These are phyloP conservation scores for Sphecodes monilicornis DNA, from an alignment of 2,888 invertebrate species.

Conservation along the genomic window DNA sequence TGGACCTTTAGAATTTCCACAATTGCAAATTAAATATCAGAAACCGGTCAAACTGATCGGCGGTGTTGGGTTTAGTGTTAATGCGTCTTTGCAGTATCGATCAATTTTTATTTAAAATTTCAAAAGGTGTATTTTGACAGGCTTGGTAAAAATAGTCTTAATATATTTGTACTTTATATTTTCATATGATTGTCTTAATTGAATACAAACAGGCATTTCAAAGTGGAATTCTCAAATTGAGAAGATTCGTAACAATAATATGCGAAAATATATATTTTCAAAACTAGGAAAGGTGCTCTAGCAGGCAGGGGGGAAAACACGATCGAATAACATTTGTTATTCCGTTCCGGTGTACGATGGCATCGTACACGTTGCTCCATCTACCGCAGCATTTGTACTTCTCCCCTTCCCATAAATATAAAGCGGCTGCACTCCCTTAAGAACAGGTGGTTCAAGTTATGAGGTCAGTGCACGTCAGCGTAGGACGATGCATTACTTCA, in stretches of 20 bases:
- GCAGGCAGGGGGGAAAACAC: neutral
- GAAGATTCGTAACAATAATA: neutral
- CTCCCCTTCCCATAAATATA: constrained; percentile 40
- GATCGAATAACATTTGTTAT: constrained; percentile 33
- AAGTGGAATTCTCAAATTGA: neutral
- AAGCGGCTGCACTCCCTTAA: constrained; percentile 20
- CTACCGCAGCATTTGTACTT: constrained; percentile 33
- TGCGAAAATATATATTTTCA: neutral
- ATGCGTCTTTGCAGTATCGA: too few relatives aligned
- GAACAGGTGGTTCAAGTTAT: constrained; percentile 44
- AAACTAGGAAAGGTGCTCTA: neutral
- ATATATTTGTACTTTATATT: too few relatives aligned
- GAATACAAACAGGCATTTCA: too few relatives aligned
- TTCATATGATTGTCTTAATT: too few relatives aligned
- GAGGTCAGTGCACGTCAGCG: constrained; percentile 10
- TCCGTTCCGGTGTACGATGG: constrained; percentile 6
- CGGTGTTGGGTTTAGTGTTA: too few relatives aligned
- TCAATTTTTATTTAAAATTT: too few relatives aligned
- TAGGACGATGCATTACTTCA: neutral
- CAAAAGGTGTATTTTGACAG: too few relatives aligned
- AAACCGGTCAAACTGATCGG: too few relatives aligned
- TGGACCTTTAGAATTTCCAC: too few relatives aligned
- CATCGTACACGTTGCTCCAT: constrained; percentile 19
- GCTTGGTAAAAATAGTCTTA: too few relatives aligned
- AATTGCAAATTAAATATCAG: too few relatives aligned